A percentile compares a stretch with the other conserved stretches of the same genome.
Evolutionary conservation across 2,888 invertebrate species (phyloP).

Genomic region (Glyphotaelius pellucidus): DNA sequence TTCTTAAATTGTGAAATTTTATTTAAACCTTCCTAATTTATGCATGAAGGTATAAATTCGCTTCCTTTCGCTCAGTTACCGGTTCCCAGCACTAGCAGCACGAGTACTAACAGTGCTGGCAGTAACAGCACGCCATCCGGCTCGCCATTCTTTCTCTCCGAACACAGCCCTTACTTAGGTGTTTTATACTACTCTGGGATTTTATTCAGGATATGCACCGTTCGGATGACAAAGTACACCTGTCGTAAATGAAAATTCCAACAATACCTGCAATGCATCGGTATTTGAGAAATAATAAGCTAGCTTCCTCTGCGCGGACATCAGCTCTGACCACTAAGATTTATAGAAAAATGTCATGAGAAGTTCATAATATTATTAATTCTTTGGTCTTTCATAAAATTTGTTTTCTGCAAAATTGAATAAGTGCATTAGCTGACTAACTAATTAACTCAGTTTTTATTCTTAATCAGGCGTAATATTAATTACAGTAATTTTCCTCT

Average conservation of each 20-base stretch:
- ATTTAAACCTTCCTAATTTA: background rate
- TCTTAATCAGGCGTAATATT: no score
- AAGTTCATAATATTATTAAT: background rate
- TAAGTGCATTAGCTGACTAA: no score
- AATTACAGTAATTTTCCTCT: no score
- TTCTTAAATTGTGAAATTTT: background rate
- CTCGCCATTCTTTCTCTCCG: background rate
- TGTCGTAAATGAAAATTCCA: constrained; percentile 22
- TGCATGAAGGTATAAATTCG: background rate
- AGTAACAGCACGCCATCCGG: background rate
- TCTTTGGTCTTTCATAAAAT: no score
- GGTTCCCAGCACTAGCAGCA: background rate
- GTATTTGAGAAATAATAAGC: background rate
- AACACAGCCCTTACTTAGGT: background rate
- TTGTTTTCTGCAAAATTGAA: no score
- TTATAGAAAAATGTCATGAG: background rate
- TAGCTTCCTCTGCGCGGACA: background rate
- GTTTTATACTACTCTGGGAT: background rate
- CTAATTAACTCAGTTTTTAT: no score
- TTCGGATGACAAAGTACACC: constrained; percentile 47
- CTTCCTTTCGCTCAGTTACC: background rate
- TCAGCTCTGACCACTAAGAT: background rate
- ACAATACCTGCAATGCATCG: background rate
- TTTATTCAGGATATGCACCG: constrained; percentile 48
- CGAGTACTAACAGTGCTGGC: background rate